These are phyloP conservation scores for Drosophila melanosoma DNA, from an alignment of 2,888 invertebrate species.

Conservation along the genomic window DNA sequence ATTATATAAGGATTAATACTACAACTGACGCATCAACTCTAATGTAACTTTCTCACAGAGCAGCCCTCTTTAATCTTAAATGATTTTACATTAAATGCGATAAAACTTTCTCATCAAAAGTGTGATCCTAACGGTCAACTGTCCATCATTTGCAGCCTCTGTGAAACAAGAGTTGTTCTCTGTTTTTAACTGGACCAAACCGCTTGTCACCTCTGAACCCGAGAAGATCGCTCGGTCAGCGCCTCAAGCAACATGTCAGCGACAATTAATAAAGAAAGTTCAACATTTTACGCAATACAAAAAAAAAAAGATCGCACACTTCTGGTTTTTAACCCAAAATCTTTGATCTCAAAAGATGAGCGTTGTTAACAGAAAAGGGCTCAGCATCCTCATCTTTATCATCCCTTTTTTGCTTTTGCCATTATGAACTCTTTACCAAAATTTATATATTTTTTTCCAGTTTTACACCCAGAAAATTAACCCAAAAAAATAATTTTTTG, in stretches of 20 bases:
- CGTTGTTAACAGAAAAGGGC: constrained; percentile 29
- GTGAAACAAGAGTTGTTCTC: constrained; percentile 3
- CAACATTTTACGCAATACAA: constrained; percentile 48
- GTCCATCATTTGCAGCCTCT: constrained; percentile 57
- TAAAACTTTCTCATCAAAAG: constrained; percentile 18
- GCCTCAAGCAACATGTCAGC: constrained; percentile 48
- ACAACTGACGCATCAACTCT: background rate
- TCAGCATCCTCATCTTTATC: constrained; percentile 23
- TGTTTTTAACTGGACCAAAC: constrained; percentile 63
- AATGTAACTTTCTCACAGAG: background rate
- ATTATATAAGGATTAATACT: background rate
- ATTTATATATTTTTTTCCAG: constrained; percentile 40
- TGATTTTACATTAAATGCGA: background rate
- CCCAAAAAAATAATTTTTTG: constrained; percentile 23
- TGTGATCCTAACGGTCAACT: constrained; percentile 71
- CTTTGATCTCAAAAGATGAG: constrained; percentile 64
- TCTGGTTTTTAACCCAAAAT: constrained; percentile 56
- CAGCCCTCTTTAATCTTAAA: background rate
- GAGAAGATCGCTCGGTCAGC: constrained; percentile 25
- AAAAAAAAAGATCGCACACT: constrained; percentile 43
- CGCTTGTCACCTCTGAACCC: constrained; percentile 65
- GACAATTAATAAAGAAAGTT: constrained; percentile 76
- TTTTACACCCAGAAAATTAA: constrained; percentile 55
- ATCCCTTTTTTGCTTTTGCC: constrained; percentile 43
- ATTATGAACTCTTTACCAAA: constrained; percentile 68